phyloP scores from a whole-genome alignment of 2,797 vertebrate species.

The Numenius phaeopus region DNA sequence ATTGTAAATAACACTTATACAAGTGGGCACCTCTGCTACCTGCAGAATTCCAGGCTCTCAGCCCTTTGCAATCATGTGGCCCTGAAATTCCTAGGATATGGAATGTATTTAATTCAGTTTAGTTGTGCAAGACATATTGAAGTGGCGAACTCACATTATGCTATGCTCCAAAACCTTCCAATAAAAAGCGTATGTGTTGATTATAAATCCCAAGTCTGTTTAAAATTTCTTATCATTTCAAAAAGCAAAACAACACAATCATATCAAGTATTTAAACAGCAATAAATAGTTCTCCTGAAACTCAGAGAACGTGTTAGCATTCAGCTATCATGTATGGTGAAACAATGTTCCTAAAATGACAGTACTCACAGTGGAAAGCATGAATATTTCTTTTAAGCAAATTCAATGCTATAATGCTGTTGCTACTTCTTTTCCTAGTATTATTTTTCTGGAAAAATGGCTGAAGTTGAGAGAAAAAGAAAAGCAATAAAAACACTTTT shows the following conservation, averaged over 20 bases:
- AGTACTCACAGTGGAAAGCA: background rate
- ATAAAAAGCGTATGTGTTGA: background rate
- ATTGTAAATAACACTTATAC: background rate
- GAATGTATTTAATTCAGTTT: constrained; percentile 15
- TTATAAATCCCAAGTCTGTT: background rate
- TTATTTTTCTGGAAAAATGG: background rate
- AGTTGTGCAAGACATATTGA: background rate
- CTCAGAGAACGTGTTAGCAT: background rate
- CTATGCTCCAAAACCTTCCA: background rate
- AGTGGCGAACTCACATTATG: background rate
- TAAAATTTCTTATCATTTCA: background rate
- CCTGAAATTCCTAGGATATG: constrained; percentile 10
- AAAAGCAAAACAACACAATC: background rate
- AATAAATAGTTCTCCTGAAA: constrained; percentile 3
- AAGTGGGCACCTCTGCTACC: background rate
- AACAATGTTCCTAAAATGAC: background rate
- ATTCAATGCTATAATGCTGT: background rate
- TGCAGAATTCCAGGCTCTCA: background rate
- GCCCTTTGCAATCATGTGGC: background rate
- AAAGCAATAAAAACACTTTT: background rate
- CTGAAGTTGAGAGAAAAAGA: background rate
- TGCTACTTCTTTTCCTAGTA: background rate
- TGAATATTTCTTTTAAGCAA: background rate
- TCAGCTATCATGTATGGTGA: background rate
- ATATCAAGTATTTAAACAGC: constrained; percentile 2